Conservation (phyloP, 2,888 invertebrate genomes). For the Holacanthella duospinosa region DNA sequence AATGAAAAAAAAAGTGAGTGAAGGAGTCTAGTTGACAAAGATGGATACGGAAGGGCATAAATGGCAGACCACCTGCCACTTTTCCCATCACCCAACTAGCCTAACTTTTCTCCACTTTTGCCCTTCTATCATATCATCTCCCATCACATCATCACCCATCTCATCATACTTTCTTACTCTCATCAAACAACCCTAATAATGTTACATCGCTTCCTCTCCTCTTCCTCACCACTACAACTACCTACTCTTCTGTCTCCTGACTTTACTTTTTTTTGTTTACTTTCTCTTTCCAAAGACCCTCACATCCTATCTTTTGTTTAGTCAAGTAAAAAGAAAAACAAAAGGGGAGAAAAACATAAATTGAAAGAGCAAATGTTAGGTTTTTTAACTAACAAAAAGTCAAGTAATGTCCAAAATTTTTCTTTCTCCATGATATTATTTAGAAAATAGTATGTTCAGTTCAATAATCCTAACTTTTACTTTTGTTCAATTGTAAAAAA, state of each 20-base stretch:
- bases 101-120: neutral
- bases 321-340: neutral
- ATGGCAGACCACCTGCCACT: conserved; percentile 6
- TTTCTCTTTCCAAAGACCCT: neutral
- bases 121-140: neutral
- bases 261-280: neutral
- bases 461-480: too few relatives aligned
- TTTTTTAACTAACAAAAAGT: too few relatives aligned
- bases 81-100: neutral
- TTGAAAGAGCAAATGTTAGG: neutral
- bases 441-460: too few relatives aligned
- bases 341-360: neutral
- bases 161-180: neutral
- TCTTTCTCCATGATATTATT: too few relatives aligned
- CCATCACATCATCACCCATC: neutral
- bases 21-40: conserved; percentile 7
- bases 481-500: too few relatives aligned
- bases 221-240: too few relatives aligned
- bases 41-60: conserved; percentile 7
- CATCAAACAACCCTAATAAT: neutral
- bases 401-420: too few relatives aligned
- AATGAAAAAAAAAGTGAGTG: neutral
- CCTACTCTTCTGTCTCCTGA: too few relatives aligned
- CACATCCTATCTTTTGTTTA: neutral
- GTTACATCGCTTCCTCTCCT: too few relatives aligned